Base-by-base conservation (phyloP, 2,888 invertebrate species). In the Limnephilus auricula region DNA sequence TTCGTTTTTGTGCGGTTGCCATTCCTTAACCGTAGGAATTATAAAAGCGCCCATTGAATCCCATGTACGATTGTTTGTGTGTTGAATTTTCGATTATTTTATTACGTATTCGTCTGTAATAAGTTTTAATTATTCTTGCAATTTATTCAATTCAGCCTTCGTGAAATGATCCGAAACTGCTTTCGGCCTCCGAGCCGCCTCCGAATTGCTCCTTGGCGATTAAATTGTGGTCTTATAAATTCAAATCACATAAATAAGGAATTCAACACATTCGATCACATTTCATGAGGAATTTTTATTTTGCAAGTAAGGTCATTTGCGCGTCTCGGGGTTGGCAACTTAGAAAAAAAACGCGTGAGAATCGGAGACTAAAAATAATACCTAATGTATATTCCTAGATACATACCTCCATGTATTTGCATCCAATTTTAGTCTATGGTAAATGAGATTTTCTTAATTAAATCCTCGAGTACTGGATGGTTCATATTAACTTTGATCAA, bases 271-370 rank as follows among this genome's bases (percentile, higher is more conserved):
- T 86, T 86, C 65, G 45, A 65, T 50, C 84, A 45, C 84, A 85
- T 85, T 85, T 85, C 40, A 45, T 31, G 32, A 6, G 86, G 65
- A 86, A 86, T 86, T 86, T 45, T 86, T 86, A 86, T 86, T 86
- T 50, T 65, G 86, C 86, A 86, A 65, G 50, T 30, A 86, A 50
- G 86, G 50, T 32, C 50, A 31, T 84, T 84, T 32, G 30, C 30
- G 32, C 84, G 18, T 32, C 31, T 84, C 37, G 15, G 32, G 18
- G 32, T 5, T 37, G 37, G 25, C 83, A 34, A 84, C 34, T 65
- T 65, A 65, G 84, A 84, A n/a, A 83, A n/a, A 83, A 37, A 84
- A 84, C 34, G 84, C 84, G 37, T 84, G n/a, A 32, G n/a, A 84
- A 32, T n/a, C 65, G 25, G 25, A 65, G 65, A 65, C 25, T 65